Evolutionary conservation across 2,888 invertebrate genomes (phyloP).

Genomic region (Leucoma salicis): DNA sequence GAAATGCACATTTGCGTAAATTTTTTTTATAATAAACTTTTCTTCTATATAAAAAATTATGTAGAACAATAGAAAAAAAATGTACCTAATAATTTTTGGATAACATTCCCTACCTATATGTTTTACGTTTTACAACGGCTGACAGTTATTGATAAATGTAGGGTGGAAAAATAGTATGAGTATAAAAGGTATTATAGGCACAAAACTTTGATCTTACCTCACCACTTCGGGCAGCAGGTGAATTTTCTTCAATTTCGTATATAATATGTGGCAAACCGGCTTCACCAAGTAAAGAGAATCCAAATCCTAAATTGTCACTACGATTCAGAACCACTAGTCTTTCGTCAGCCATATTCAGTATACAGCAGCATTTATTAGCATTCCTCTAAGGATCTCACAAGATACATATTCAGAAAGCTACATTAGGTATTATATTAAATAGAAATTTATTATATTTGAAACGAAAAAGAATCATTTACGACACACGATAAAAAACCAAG

Average conservation of each 20-base stretch:
- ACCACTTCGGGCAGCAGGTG: conserved; percentile 94
- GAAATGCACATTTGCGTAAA: neutral
- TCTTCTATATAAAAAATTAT: neutral
- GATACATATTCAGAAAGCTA: conserved; percentile 54
- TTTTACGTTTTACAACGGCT: conserved; percentile 15
- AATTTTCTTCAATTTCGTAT: conserved; percentile 96
- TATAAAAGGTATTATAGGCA: neutral
- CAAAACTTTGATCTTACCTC: conserved; percentile 84
- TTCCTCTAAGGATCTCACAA: conserved; percentile 64
- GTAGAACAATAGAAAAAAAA: no score
- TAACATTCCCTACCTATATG: neutral
- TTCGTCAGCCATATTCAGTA: conserved; percentile 92
- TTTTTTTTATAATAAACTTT: neutral
- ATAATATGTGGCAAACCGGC: conserved; percentile 96
- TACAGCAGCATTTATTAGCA: conserved; percentile 76
- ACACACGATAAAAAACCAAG: conserved; percentile 66
- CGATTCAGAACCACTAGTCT: conserved; percentile 93
- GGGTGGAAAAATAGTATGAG: conserved; percentile 22
- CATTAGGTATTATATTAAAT: conserved; percentile 43
- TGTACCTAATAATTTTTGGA: no score
- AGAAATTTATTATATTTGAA: conserved; percentile 46
- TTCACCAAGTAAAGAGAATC: conserved; percentile 94
- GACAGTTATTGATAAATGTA: conserved; percentile 25
- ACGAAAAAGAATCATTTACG: conserved; percentile 64
- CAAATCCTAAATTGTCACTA: conserved; percentile 93